Evolutionary conservation across 2,113 vertebrate species (phyloP).

Genomic region (Lutjanus erythropterus): DNA sequence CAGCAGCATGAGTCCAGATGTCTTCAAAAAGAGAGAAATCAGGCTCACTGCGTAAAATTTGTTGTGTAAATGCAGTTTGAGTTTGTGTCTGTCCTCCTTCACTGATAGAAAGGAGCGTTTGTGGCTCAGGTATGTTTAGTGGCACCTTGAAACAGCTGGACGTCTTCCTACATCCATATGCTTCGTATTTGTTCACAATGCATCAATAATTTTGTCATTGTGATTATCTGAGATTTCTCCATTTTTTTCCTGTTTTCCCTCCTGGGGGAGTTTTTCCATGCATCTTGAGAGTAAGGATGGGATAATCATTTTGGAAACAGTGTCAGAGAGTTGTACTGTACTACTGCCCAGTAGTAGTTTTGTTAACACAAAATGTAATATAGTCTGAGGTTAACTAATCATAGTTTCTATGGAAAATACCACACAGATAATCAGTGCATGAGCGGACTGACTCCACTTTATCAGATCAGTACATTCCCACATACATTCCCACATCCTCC

Average conservation of each 20-base stretch:
- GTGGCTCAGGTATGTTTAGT: neutral
- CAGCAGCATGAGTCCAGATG: neutral
- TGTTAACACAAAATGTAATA: neutral
- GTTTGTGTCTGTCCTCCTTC: neutral
- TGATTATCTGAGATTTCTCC: no score
- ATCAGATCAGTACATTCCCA: conserved; percentile 60
- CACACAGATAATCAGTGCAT: conserved; percentile 40
- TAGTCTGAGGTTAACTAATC: neutral
- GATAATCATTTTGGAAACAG: no score
- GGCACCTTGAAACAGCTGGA: neutral
- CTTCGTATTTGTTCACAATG: neutral
- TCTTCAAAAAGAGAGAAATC: neutral
- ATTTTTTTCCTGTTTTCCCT: no score
- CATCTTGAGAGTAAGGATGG: no score
- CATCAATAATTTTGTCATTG: neutral
- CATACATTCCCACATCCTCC: conserved; percentile 27
- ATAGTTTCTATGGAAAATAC: conserved; percentile 28
- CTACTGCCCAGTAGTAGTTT: no score
- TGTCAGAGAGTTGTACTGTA: no score
- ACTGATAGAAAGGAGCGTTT: neutral
- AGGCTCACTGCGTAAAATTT: neutral
- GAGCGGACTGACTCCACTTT: conserved; percentile 54
- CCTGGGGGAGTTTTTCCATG: no score
- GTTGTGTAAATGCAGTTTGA: neutral
- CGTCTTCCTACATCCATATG: neutral